Evolutionary conservation across 2,797 vertebrate genomes (phyloP), one percentile per base, ranked within the genome.

Genomic region (Acipenser transmontanus): DNA sequence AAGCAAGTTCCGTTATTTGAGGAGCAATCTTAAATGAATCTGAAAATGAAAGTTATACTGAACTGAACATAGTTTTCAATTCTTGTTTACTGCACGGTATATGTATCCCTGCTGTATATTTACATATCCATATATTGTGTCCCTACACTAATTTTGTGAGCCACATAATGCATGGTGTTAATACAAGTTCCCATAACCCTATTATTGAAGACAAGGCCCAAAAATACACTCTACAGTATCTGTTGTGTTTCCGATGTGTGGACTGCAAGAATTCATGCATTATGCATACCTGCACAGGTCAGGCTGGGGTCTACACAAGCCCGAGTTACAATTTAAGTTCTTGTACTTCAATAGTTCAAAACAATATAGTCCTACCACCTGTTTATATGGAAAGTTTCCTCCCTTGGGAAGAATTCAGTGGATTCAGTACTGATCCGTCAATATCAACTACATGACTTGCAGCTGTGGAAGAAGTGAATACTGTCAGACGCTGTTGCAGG

Each of bases 221-320:
- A 69, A 56, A 72, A 71, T 74, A 67, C 65, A 76, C 49, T 63
- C 72, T 64, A 65, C 74, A 79, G 82, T 78, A 76, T 78, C 77
- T 61, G 72, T 70, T 72, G 72, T 73, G 78, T 79, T 80, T 83
- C 76, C 79, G 81, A 88, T 83, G 82, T 87, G 78, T 74, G 70
- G 69, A 76, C 73, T 80, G 78, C 78, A 76, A 80, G 78, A 77
- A 51, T 68, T 67, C 71, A 77, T 60, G 62, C 73, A 67, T 72
- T 69, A 74, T 81, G 83, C 83, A 78, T 82, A 82, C 70, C 49
- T 84, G 83, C 84, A 82, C 83, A 82, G 86, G 85, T 88, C 84
- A 88, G 75, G 10, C 48, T 61, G 71, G 72, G 82, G 83, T 82
- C 82, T 69, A 70, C 71, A 80, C 81, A 77, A 84, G 80, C 68